Base-by-base conservation (phyloP, 2,888 invertebrate genomes). In the Plebejus argus region DNA sequence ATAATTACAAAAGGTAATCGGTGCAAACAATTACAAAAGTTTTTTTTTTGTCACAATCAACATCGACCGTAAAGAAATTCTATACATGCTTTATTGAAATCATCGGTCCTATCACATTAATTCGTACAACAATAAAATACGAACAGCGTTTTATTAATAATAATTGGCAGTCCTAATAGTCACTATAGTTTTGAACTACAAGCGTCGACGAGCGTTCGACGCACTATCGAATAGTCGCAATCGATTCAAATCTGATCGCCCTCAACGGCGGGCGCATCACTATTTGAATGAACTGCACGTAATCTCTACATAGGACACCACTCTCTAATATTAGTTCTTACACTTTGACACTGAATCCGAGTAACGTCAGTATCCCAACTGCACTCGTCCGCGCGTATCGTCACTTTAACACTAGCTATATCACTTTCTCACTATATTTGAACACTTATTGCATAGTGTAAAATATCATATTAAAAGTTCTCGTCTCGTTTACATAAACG, bases 1-100 rank as follows among this genome's bases (percentile, higher is more conserved):
- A 89, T 93, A 91, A 91, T 93, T 92, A 93, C 92, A 93, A 92
- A 92, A 91, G 89, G 88, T 87, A 91, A 90, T 91, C 85, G 86
- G 91, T 92, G 91, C 93, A 91, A 91, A 92, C 85, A 86, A 91
- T 92, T 92, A 91, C 87, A 92, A 91, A 91, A 91, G 53, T 83
- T 88, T 77, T 78, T 77, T 45, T 76, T 78, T 77, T 76, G n/a
- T 78, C 78, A 79, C 76, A 81, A 78, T 81, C 79, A 80, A 74
- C 28, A 49, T 74, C 23, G 74, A 53, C 79, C 84, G 85, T 86
- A 87, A 89, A 89, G 83, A 85, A 88, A 87, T 84, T 85, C 86
- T 87, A 86, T 88, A 88, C 86, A 88, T 84, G 85, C 84, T 83
- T 82, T 86, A 79, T 78, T 83, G 83, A 83, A 85, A 89, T 90